Evolutionary conservation across 2,888 invertebrate genomes (phyloP).

Genomic region (Papilio protenor): DNA sequence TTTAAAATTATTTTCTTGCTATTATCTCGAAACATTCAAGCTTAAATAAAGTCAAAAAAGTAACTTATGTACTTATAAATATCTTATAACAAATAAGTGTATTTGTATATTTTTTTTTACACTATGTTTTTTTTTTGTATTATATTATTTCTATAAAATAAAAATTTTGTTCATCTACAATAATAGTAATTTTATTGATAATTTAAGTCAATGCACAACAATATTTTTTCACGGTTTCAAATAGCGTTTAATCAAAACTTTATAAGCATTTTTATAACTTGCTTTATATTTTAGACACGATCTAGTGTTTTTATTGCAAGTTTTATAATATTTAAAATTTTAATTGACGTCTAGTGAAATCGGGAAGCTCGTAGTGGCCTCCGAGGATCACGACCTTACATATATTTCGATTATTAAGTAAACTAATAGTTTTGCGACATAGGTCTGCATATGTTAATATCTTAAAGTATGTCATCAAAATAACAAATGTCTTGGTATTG

Average conservation of each 20-base stretch:
- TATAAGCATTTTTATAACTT: neutral
- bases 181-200: too few relatives aligned
- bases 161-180: neutral
- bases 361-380: conserved; percentile 3
- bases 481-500: neutral
- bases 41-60: neutral
- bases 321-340: neutral
- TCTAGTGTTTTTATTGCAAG: neutral
- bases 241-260: neutral
- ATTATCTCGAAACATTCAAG: neutral
- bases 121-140: too few relatives aligned
- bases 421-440: conserved; percentile 17
- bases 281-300: neutral
- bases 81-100: neutral
- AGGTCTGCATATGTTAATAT: conserved; percentile 20
- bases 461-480: conserved; percentile 8
- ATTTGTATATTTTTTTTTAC: too few relatives aligned
- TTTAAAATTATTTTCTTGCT: neutral
- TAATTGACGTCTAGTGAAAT: neutral
- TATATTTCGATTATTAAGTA: conserved; percentile 22
- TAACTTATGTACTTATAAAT: neutral
- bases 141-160: neutral
- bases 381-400: conserved; percentile 15
- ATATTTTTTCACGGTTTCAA: neutral
- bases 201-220: neutral